Evolutionary conservation across 2,113 vertebrate genomes (phyloP).

Genomic region (Nannospalax galili): DNA sequence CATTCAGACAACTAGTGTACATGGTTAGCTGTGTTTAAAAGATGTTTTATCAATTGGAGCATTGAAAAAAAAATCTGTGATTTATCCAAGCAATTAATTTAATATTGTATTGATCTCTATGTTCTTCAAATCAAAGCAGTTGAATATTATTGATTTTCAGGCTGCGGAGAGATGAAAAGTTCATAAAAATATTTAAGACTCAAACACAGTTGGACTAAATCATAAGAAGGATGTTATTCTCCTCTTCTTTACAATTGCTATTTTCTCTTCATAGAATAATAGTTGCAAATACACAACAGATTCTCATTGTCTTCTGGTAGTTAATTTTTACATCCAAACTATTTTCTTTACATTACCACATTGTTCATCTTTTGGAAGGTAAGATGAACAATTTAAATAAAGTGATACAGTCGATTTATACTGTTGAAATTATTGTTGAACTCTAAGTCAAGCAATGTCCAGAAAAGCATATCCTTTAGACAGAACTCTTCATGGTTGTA

Average conservation of each 20-base stretch:
- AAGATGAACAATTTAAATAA: not conserved
- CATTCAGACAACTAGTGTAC: not conserved
- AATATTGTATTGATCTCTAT: not conserved
- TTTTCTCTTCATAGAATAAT: not conserved
- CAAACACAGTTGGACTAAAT: not conserved
- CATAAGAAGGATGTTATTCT: not conserved
- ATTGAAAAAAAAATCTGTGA: not conserved
- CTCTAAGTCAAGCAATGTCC: not conserved
- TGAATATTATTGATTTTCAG: not conserved
- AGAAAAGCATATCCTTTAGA: not conserved
- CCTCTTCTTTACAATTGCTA: too few species aligned
- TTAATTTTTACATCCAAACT: not conserved
- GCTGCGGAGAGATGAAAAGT: not conserved
- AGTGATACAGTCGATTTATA: not conserved
- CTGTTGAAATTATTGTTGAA: not conserved
- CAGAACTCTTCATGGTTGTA: not conserved
- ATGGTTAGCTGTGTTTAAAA: not conserved
- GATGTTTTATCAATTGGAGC: not conserved
- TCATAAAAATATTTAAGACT: conserved; percentile 11
- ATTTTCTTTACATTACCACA: not conserved
- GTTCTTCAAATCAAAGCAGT: not conserved
- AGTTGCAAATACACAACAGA: not conserved
- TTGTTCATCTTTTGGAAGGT: not conserved
- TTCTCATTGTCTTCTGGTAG: not conserved
- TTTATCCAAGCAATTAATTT: conserved; percentile 5